Base-by-base conservation (phyloP, 2,113 vertebrate genomes). In the Brachypteracias leptosomus region DNA sequence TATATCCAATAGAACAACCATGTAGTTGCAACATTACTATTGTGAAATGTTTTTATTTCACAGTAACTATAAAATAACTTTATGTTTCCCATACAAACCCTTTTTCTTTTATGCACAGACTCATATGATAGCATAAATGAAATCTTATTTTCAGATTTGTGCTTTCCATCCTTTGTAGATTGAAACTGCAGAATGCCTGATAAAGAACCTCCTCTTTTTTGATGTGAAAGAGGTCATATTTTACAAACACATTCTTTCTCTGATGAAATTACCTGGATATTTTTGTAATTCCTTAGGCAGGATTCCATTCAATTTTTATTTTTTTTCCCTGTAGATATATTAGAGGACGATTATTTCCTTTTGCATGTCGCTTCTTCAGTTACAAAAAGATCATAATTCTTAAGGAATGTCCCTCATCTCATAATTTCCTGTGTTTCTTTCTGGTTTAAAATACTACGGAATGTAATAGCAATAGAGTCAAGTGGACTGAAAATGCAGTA, bases 1-100 rank as follows among this genome's bases (percentile, higher is more conserved):
- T 95, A 65, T 46, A 84, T 84, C 19, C 49, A 63, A 26, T 36
- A 88, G 58, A 93, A 51, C 47, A 93, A 54, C 49, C 20, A 22
- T 36, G 25, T 62, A 65, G n/a, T 66, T 91, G 67, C 31, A 92
- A 16, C 46, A 76, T 85, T 86, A 77, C 93, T 95, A 73, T 54
- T 3, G 1, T 89, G 82, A 95, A 96, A 93, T 13, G 6, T 13
- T 93, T 90, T 88, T 83, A 85, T 92, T 91, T 94, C 75, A 80
- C 40, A 46, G n/a, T 62, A 73, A 65, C 19, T 80, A 25, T 66
- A 73, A 94, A 92, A 26, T 57, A 76, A 78, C 40, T 52, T 49
- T 49, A 38, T 46, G 28, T 46, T 89, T 46, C 28, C 55, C 61
- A 8, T 65, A 70, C 54, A 89, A 59, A 9, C 47, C 5, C 24